These are phyloP conservation scores for Caenorhabditis sp. DNA, from an alignment of 2,888 invertebrate species.

Conservation along the genomic window DNA sequence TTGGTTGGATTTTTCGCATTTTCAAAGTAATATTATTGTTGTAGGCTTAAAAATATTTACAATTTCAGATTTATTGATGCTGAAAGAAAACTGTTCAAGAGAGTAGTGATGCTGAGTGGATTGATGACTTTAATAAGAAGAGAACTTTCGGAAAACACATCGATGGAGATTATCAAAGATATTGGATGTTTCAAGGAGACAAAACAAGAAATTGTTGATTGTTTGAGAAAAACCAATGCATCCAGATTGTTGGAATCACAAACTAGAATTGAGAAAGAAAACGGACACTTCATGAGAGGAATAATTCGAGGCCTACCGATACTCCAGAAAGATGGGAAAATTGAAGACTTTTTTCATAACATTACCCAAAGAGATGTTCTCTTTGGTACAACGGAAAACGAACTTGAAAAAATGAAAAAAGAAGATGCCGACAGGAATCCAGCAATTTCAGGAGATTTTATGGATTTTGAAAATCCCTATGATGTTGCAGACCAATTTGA, in stretches of 20 bases:
- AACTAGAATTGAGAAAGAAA: conserved; percentile 19
- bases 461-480: conserved; percentile 34
- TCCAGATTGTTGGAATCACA: conserved; percentile 26
- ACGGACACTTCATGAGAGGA: conserved; percentile 10
- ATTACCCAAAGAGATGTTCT: conserved; percentile 13
- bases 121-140: conserved; percentile 11
- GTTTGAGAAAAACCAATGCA: not conserved
- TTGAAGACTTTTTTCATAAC: conserved; percentile 16
- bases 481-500: conserved; percentile 22
- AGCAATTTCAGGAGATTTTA: conserved; percentile 15
- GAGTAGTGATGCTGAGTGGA: conserved; percentile 16
- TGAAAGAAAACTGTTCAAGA: conserved; percentile 10
- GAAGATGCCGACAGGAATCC: conserved; percentile 24
- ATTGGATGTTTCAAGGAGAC: not conserved
- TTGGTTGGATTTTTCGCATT: conserved; percentile 20
- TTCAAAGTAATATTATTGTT: conserved; percentile 3
- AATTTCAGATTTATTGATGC: conserved; percentile 16
- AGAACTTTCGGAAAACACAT: not conserved
- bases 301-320: conserved; percentile 21
- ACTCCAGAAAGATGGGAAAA: conserved; percentile 13
- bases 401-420: conserved; percentile 1
- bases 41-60: not conserved
- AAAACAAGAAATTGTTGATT: not conserved
- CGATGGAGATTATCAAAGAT: not conserved
- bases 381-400: conserved; percentile 17